Conservation (phyloP, 2,113 vertebrate species). For the Addax nasomaculatus region DNA sequence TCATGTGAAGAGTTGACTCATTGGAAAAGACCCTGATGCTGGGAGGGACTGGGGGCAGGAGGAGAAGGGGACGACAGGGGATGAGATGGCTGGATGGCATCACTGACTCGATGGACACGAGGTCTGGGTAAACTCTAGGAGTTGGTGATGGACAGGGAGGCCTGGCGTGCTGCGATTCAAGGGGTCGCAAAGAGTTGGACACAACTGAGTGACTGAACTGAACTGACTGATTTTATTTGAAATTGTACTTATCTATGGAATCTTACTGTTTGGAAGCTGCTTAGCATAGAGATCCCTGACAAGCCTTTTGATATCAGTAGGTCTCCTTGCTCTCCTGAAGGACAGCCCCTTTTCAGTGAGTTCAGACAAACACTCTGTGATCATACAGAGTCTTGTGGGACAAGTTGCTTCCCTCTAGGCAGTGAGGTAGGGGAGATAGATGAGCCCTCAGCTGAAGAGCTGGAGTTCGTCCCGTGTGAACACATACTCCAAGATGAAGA, state of each 20-base stretch:
- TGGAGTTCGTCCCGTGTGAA: background rate
- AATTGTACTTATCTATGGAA: background rate
- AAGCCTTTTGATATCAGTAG: background rate
- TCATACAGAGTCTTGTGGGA: background rate
- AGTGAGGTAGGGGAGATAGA: background rate
- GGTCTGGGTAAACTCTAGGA: no score
- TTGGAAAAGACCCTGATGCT: no score
- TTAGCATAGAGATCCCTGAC: background rate
- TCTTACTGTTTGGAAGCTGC: background rate
- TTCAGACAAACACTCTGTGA: background rate
- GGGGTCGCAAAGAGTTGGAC: no score
- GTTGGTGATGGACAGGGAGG: no score
- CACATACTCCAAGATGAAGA: background rate
- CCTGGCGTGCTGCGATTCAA: no score
- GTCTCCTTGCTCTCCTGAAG: background rate
- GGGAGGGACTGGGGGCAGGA: no score
- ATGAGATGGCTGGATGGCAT: no score
- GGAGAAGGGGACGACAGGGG: no score
- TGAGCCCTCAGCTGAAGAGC: background rate
- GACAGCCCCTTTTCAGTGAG: background rate
- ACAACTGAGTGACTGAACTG: accelerated
- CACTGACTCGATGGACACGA: no score
- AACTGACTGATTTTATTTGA: background rate
- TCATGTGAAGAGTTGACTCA: no score
- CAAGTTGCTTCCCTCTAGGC: background rate